phyloP scores from a whole-genome alignment of 2,113 vertebrate genomes.

The Baryphthengus martii region DNA sequence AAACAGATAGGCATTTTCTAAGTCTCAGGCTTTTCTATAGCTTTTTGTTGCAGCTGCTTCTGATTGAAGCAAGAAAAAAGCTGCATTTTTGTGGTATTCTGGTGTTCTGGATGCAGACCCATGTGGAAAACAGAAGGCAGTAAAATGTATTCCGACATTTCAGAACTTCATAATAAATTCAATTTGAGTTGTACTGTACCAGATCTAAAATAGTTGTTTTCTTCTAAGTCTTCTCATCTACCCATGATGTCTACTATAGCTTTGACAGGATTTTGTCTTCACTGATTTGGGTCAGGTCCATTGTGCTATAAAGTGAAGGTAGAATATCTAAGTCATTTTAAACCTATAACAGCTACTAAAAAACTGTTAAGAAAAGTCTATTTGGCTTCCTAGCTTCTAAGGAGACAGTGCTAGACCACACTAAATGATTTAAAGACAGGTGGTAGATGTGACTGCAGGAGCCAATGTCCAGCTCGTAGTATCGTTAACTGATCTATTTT shows the following conservation, averaged over 20 bases:
- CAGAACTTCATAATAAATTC: constrained; percentile 1
- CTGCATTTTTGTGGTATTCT: constrained; percentile 40
- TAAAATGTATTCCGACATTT: constrained; percentile 14
- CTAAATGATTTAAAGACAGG: not conserved
- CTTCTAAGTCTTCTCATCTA: not conserved
- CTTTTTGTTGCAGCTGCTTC: constrained; percentile 14
- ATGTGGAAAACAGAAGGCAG: constrained; percentile 16
- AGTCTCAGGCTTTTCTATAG: not conserved
- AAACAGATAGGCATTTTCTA: not conserved
- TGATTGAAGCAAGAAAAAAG: not conserved
- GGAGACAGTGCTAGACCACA: not conserved
- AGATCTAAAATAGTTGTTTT: not conserved
- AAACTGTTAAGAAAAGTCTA: not conserved
- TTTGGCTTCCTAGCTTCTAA: not conserved
- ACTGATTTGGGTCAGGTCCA: not conserved
- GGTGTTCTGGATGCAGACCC: not conserved
- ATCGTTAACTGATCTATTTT: not conserved
- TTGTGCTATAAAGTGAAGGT: not conserved
- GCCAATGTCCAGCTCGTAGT: not conserved
- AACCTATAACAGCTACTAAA: not conserved
- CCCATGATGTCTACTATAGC: not conserved
- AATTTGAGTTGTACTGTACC: not conserved
- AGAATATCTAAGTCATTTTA: not conserved
- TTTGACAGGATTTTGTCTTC: not conserved
- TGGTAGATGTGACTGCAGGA: not conserved